Evolutionary conservation across 2,113 vertebrate species (phyloP).

Genomic region (Plecturocebus donacophilus): DNA sequence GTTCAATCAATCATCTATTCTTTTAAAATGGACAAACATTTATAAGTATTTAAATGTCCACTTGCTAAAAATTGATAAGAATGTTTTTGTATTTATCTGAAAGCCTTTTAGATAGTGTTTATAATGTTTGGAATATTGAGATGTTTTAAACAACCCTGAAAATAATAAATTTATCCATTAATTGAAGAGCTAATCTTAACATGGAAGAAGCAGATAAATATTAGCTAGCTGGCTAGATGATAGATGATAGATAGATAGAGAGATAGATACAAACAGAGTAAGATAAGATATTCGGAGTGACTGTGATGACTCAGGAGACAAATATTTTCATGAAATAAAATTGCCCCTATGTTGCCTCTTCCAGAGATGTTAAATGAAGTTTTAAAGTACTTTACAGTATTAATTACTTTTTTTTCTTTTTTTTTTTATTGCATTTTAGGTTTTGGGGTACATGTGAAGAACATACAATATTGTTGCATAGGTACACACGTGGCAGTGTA

Average conservation of each 20-base stretch:
- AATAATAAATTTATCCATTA: not conserved
- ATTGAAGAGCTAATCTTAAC: not conserved
- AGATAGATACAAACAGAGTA: not conserved
- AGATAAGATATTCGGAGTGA: not conserved
- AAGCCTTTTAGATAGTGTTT: not conserved
- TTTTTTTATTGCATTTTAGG: too few species aligned
- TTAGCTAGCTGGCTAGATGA: not conserved
- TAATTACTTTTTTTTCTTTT: conserved; percentile 44
- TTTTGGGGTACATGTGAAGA: too few species aligned
- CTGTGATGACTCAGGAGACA: not conserved
- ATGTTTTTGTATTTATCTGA: not conserved
- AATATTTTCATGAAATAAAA: not conserved
- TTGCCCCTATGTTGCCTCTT: not conserved
- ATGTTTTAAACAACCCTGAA: not conserved
- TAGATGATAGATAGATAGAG: too few species aligned
- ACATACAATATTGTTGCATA: too few species aligned
- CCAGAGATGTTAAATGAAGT: not conserved
- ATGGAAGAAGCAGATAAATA: not conserved
- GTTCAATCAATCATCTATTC: not conserved
- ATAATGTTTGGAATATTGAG: not conserved
- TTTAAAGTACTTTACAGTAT: not conserved
- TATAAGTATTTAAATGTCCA: not conserved
- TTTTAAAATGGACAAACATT: not conserved
- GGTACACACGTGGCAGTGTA: too few species aligned
- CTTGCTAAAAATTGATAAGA: not conserved